These are phyloP conservation scores for Bombus fervidus DNA, from an alignment of 1,140 invertebrate genomes.

Conservation along the genomic window DNA sequence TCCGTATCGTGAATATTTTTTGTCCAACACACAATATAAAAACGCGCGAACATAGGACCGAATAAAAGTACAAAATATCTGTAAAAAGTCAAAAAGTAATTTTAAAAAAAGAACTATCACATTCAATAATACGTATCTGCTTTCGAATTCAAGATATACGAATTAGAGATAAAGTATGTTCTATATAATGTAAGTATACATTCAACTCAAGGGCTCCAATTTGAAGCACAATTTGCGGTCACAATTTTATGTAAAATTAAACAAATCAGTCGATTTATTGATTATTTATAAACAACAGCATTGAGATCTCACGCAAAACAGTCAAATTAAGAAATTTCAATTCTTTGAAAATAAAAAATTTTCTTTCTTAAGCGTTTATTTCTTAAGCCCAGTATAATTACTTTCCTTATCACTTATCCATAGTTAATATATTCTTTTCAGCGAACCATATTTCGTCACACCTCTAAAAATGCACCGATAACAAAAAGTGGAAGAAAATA, in stretches of 20 bases:
- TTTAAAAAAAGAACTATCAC: too few species aligned
- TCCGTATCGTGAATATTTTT: conserved; percentile 1
- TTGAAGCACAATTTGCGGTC: background rate
- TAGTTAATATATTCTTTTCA: background rate
- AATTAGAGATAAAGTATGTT: background rate
- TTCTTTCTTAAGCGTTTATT: background rate
- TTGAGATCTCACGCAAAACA: background rate
- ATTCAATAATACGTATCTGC: background rate
- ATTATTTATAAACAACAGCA: background rate
- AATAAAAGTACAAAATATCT: too few species aligned
- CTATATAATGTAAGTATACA: background rate
- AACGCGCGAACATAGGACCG: background rate
- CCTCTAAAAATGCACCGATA: background rate
- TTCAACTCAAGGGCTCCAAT: background rate
- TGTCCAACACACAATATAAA: background rate
- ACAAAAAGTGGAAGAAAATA: background rate
- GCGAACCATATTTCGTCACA: background rate
- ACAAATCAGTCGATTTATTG: background rate
- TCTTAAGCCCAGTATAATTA: background rate
- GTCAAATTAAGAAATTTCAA: background rate
- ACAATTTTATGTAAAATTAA: background rate
- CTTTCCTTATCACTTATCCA: background rate
- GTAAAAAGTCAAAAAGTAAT: background rate
- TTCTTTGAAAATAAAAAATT: background rate
- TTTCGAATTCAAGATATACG: background rate